These are phyloP conservation scores for Clytia hemisphaerica DNA, from an alignment of 30 jellyfish, hydroid and myxozoan species.

Conservation along the genomic window DNA sequence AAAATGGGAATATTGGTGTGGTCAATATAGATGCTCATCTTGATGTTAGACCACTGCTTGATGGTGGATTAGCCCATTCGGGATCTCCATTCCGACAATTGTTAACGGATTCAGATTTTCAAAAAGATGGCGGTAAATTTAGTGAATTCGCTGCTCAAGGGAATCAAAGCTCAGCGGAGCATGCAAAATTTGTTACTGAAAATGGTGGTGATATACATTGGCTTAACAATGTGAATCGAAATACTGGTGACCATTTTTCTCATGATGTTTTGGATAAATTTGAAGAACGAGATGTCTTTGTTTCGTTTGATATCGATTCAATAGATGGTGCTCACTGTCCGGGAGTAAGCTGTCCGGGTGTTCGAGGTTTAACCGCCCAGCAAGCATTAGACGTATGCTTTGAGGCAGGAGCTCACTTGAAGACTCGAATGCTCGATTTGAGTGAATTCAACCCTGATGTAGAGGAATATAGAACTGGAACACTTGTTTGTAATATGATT, in stretches of 20 bases:
- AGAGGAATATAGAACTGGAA: constrained; percentile 29
- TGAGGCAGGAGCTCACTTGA: constrained; percentile 7
- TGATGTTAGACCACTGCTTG: constrained; percentile 23
- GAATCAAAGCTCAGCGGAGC: constrained; percentile 33
- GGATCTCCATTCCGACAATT: constrained; percentile 34
- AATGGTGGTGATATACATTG: constrained; percentile 11
- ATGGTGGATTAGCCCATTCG: constrained; percentile 24
- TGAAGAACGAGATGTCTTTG: constrained; percentile 12
- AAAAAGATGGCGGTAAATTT: constrained; percentile 12
- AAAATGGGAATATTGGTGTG: constrained; percentile 24
- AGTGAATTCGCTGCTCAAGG: constrained; percentile 29
- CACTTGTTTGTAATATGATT: constrained; percentile 22
- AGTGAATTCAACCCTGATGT: constrained; percentile 21
- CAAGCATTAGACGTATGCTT: constrained; percentile 21
- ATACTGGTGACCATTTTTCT: background rate
- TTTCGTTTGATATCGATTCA: constrained; percentile 30
- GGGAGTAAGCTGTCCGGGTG: constrained; percentile 33
- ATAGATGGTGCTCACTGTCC: constrained; percentile 34
- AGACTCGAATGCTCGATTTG: constrained; percentile 19
- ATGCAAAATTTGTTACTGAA: constrained; percentile 5
- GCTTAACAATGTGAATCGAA: background rate
- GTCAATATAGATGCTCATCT: constrained; percentile 34
- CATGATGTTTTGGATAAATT: constrained; percentile 2
- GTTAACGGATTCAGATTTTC: background rate
- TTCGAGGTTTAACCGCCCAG: constrained; percentile 26